Evolutionary conservation across 2,888 invertebrate genomes (phyloP).

Genomic region (Epinotia brunnichana): DNA sequence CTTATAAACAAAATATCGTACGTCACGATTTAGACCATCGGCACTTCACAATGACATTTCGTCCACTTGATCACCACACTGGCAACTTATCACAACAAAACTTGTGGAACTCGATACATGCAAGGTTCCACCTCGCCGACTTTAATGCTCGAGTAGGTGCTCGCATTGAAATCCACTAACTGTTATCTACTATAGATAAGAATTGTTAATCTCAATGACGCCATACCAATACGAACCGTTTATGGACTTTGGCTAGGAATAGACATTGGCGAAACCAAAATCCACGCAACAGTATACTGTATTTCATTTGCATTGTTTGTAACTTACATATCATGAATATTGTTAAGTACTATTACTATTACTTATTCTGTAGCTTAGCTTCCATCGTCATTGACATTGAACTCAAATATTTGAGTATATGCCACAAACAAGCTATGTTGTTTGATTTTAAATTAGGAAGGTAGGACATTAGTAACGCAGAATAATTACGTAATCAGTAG

Average conservation of each 20-base stretch:
- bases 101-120: slow-evolving; percentile 8
- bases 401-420: background rate
- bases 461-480: background rate
- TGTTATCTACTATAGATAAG: slow-evolving; percentile 68
- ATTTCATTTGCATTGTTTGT: background rate
- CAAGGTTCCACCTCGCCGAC: slow-evolving; percentile 18
- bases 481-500: background rate
- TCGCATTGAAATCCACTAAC: slow-evolving; percentile 51
- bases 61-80: slow-evolving; percentile 14
- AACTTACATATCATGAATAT: background rate
- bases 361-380: no score
- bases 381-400: slow-evolving; percentile 7
- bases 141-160: slow-evolving; percentile 44
- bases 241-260: slow-evolving; percentile 43
- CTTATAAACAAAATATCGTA: background rate
- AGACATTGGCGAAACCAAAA: slow-evolving; percentile 7
- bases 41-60: slow-evolving; percentile 23
- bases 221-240: slow-evolving; percentile 55
- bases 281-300: background rate
- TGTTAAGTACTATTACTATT: no score
- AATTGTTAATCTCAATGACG: slow-evolving; percentile 67
- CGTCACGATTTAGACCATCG: slow-evolving; percentile 2
- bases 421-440: background rate
- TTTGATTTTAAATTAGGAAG: background rate
- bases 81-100: background rate